A percentile compares a stretch with the other conserved stretches of the same genome.
Conservation (phyloP, 2,797 vertebrate genomes). For the Valencia hispanica region DNA sequence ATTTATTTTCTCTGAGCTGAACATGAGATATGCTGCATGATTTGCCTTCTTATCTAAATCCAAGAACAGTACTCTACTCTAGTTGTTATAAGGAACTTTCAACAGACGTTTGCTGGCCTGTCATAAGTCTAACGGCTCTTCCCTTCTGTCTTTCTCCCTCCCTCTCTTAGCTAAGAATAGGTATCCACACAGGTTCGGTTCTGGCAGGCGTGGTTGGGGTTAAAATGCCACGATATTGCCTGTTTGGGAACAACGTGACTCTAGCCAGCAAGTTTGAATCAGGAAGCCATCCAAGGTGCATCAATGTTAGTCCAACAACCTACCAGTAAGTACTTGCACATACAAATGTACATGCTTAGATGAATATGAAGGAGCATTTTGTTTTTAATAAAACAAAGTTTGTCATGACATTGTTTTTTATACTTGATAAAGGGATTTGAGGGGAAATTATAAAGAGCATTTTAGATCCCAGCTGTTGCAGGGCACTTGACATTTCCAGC, state of each 20-base stretch:
- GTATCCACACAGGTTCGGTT: slow-evolving; percentile 97
- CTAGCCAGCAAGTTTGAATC: slow-evolving; percentile 99
- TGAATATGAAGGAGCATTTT: neutral
- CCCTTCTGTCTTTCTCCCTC: neutral
- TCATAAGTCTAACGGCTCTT: slow-evolving; percentile 17
- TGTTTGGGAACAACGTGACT: slow-evolving; percentile 98
- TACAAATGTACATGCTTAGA: neutral
- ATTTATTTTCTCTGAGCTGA: neutral
- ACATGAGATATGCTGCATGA: neutral
- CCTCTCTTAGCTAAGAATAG: slow-evolving; percentile 89
- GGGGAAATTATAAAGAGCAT: neutral
- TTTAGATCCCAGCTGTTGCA: neutral
- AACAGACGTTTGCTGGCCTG: neutral
- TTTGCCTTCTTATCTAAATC: slow-evolving; percentile 2
- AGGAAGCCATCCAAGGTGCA: slow-evolving; percentile 93
- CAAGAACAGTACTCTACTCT: neutral
- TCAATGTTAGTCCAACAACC: slow-evolving; percentile 96
- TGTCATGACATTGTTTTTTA: neutral
- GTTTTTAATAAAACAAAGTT: neutral
- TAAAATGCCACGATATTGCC: slow-evolving; percentile 96
- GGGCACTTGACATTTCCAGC: neutral
- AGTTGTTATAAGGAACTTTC: neutral
- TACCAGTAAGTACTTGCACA: slow-evolving; percentile 88
- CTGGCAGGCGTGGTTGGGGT: slow-evolving; percentile 97
- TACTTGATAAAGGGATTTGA: neutral